A percentile compares a stretch with the other conserved stretches of the same genome.
Evolutionary conservation across 2,888 invertebrate genomes (phyloP).

Genomic region (Nudaria mundana): DNA sequence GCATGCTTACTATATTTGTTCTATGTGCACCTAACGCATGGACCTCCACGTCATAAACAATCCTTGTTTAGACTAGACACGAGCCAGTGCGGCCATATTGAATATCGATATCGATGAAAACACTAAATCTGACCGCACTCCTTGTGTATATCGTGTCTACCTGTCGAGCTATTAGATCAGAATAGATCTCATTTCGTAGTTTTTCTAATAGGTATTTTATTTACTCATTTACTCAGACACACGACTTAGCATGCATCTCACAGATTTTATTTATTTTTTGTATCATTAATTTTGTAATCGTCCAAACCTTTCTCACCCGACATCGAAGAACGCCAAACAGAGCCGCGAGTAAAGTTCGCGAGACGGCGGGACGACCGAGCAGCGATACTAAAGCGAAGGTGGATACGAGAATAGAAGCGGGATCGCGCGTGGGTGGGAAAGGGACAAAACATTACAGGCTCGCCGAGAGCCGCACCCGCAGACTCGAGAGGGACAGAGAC

Average conservation of each 20-base stretch:
- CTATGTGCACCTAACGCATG: constrained; percentile 69
- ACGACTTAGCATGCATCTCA: constrained; percentile 38
- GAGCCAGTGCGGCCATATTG: constrained; percentile 11
- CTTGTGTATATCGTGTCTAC: constrained; percentile 13
- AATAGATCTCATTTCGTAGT: constrained; percentile 31
- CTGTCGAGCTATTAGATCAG: constrained; percentile 27
- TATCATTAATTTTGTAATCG: constrained; percentile 50
- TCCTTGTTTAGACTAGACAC: constrained; percentile 32
- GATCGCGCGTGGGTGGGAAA: constrained; percentile 53
- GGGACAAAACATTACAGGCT: constrained; percentile 68
- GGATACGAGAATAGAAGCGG: constrained; percentile 41
- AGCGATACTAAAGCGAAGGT: constrained; percentile 44
- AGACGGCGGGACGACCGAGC: constrained; percentile 38
- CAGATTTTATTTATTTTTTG: constrained; percentile 38
- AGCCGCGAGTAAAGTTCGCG: constrained; percentile 50
- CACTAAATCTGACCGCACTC: constrained; percentile 10
- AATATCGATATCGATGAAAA: not conserved
- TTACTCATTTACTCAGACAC: constrained; percentile 27
- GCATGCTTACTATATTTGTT: constrained; percentile 63
- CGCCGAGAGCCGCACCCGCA: constrained; percentile 72
- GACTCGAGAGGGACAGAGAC: constrained; percentile 75
- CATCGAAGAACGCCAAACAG: constrained; percentile 54
- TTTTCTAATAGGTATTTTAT: constrained; percentile 23
- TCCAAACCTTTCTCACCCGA: constrained; percentile 39
- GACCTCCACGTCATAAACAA: constrained; percentile 50